A percentile compares a stretch with the other conserved stretches of the same genome.
Conservation (phyloP, 2,113 vertebrate species). For the Megaleporinus macrocephalus region DNA sequence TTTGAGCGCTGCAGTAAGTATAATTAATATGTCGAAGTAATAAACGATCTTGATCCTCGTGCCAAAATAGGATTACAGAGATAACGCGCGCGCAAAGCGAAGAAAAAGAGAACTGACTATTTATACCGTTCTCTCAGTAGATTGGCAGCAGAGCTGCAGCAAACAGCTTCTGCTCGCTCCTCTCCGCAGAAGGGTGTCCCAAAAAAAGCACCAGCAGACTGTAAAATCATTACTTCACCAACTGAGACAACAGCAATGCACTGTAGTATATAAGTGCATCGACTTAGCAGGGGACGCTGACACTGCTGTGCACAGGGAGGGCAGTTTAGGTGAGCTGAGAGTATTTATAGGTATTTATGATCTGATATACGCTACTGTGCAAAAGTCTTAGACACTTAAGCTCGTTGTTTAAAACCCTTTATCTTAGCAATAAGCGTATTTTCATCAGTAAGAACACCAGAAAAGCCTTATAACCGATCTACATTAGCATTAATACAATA, state of each 20-base stretch:
- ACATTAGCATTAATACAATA: no score
- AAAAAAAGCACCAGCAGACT: neutral
- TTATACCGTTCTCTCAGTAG: conserved; percentile 45
- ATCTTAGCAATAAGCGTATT: no score
- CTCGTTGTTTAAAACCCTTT: no score
- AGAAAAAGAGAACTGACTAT: conserved; percentile 29
- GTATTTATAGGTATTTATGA: neutral
- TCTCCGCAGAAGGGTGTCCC: neutral
- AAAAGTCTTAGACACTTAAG: no score
- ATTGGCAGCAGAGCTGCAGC: conserved; percentile 44
- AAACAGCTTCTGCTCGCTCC: conserved; percentile 5
- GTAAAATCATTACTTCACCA: neutral
- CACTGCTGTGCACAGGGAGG: neutral
- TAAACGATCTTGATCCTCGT: conserved; percentile 50
- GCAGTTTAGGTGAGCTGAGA: neutral
- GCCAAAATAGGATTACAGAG: conserved; percentile 54
- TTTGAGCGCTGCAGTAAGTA: conserved; percentile 33
- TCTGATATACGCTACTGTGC: no score
- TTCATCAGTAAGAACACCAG: no score
- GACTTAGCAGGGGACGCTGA: neutral
- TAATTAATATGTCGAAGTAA: conserved; percentile 47
- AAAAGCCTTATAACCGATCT: no score
- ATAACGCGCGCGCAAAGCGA: conserved; percentile 28
- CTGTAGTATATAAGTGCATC: neutral
- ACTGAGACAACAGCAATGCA: neutral